Evolutionary conservation across 2,888 invertebrate genomes (phyloP).

Genomic region (Unio pictorum): DNA sequence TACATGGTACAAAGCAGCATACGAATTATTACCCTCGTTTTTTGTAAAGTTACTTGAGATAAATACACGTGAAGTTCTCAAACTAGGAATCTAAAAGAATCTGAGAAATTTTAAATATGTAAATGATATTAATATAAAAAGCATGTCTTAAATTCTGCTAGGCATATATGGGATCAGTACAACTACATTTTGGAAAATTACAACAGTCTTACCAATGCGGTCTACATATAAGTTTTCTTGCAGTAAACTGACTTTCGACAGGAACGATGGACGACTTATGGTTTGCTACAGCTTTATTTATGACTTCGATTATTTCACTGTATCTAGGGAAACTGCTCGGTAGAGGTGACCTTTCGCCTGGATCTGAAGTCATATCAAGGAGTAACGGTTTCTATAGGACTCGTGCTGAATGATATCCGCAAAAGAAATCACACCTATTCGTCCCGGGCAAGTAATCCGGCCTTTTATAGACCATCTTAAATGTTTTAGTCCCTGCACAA

Average conservation of each 20-base stretch:
- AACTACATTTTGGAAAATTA: constrained; percentile 64
- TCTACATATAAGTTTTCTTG: constrained; percentile 56
- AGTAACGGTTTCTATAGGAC: constrained; percentile 71
- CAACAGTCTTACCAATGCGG: constrained; percentile 71
- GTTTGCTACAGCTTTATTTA: constrained; percentile 44
- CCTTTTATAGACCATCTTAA: constrained; percentile 67
- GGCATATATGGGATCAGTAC: constrained; percentile 34
- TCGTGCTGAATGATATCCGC: constrained; percentile 55
- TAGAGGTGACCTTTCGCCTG: constrained; percentile 70
- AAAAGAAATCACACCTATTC: constrained; percentile 48
- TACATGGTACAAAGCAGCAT: no score
- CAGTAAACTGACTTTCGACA: constrained; percentile 57
- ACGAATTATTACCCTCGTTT: no score
- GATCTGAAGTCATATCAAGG: constrained; percentile 72
- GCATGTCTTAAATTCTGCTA: background rate
- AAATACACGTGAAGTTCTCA: no score
- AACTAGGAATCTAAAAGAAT: no score
- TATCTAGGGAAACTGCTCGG: constrained; percentile 31
- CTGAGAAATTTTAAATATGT: no score
- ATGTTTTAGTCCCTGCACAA: constrained; percentile 50
- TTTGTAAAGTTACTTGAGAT: no score
- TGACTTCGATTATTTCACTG: constrained; percentile 21
- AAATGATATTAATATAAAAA: no score
- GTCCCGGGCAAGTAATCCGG: constrained; percentile 63
- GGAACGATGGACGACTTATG: constrained; percentile 51